These are phyloP conservation scores for Drosophila siamana DNA, from an alignment of 2,888 invertebrate genomes.

Conservation along the genomic window DNA sequence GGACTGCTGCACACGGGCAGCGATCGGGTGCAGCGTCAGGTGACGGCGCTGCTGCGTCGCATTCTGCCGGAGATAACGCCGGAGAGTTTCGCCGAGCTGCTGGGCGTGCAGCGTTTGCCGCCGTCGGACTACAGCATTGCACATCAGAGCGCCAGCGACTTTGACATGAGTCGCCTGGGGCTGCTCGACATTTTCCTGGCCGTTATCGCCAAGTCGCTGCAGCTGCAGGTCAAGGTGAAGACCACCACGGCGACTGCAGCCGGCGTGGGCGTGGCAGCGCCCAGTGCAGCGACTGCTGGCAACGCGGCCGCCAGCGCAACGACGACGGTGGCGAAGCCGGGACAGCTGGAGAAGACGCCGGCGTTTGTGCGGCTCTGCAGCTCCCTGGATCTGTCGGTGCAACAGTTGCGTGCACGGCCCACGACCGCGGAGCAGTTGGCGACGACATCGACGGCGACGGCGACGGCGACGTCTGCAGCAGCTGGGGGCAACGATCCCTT, in stretches of 20 bases:
- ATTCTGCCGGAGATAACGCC: slow-evolving; percentile 96
- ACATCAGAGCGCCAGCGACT: slow-evolving; percentile 85
- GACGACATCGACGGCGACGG: not conserved
- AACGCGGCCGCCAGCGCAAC: not conserved
- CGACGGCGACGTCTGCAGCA: not conserved
- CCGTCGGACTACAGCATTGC: slow-evolving; percentile 92
- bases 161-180: slow-evolving; percentile 88
- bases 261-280: not conserved
- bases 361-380: slow-evolving; percentile 84
- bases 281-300: no score
- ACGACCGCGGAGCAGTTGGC: slow-evolving; percentile 41
- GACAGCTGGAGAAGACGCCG: slow-evolving; percentile 87
- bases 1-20: slow-evolving; percentile 96
- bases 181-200: slow-evolving; percentile 95
- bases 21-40: slow-evolving; percentile 97
- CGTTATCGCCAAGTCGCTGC: slow-evolving; percentile 95
- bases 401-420: slow-evolving; percentile 75
- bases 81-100: slow-evolving; percentile 91
- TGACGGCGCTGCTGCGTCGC: slow-evolving; percentile 92
- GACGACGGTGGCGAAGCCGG: slow-evolving; percentile 34
- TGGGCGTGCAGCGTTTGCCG: slow-evolving; percentile 90
- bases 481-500: slow-evolving; percentile 55
- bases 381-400: slow-evolving; percentile 84
- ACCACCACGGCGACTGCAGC: slow-evolving; percentile 58
- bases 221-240: slow-evolving; percentile 93